A percentile compares a stretch with the other conserved stretches of the same genome.
phyloP scores from a whole-genome alignment of 2,888 invertebrate genomes.

The Tribolium freemani region DNA sequence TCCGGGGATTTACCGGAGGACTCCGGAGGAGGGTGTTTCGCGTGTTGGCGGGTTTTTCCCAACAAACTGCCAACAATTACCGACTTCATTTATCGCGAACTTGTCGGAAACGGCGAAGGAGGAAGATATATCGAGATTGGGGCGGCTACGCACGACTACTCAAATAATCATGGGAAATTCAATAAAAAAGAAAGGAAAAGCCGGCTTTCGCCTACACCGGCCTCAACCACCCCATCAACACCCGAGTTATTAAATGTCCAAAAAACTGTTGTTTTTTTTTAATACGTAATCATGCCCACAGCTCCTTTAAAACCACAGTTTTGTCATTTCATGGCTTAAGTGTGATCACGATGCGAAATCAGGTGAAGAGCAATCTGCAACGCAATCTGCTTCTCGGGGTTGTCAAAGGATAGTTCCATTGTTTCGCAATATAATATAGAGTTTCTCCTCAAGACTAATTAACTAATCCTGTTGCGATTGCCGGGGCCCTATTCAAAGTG shows the following conservation, averaged over 20 bases:
- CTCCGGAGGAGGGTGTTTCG: not conserved
- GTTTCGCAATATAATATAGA: conserved; percentile 31
- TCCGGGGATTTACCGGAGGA: not conserved
- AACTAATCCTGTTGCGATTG: conserved; percentile 42
- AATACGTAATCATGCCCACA: too few relatives aligned
- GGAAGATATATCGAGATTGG: not conserved
- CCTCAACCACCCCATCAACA: too few relatives aligned
- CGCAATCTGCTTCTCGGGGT: conserved; percentile 6
- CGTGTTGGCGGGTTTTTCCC: not conserved
- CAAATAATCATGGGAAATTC: not conserved
- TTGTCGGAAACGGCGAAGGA: not conserved
- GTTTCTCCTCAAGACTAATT: conserved; percentile 33
- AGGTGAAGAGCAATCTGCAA: conserved; percentile 17
- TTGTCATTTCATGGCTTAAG: not conserved
- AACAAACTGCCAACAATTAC: not conserved
- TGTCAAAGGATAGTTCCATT: conserved; percentile 32
- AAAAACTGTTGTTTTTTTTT: too few relatives aligned
- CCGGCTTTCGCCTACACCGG: too few relatives aligned
- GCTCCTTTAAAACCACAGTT: too few relatives aligned
- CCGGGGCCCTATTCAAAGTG: conserved; percentile 42
- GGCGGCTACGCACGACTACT: not conserved
- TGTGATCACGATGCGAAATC: not conserved
- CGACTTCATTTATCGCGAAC: not conserved
- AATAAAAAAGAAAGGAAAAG: too few relatives aligned
- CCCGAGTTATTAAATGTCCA: too few relatives aligned